Evolutionary conservation across 1,140 invertebrate species (phyloP).

Genomic region (Varroa destructor): DNA sequence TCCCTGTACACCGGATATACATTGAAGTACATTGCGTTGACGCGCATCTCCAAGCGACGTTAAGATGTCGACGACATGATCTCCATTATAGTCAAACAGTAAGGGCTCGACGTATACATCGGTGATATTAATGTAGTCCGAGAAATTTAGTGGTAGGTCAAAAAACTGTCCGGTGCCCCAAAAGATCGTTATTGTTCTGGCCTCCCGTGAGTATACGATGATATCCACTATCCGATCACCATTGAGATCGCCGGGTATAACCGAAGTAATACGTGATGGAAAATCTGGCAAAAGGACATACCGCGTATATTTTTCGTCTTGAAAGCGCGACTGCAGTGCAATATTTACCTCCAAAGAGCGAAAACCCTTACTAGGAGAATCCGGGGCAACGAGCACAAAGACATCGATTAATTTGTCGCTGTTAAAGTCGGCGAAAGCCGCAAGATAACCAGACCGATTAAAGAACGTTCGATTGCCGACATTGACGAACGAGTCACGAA

Average conservation of each 20-base stretch:
- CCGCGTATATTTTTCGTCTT: no score
- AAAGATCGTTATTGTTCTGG: slow-evolving; percentile 32
- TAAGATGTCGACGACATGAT: slow-evolving; percentile 87
- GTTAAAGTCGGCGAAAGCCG: slow-evolving; percentile 91
- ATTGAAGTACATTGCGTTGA: slow-evolving; percentile 37
- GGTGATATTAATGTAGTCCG: slow-evolving; percentile 37
- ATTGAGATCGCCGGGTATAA: slow-evolving; percentile 76
- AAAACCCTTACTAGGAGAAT: no score
- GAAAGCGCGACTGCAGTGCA: no score
- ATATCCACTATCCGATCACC: slow-evolving; percentile 88
- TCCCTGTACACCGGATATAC: slow-evolving; percentile 27
- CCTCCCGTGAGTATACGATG: slow-evolving; percentile 51
- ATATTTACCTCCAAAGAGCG: no score
- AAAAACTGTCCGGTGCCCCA: slow-evolving; percentile 39
- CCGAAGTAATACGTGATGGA: no score
- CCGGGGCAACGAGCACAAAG: slow-evolving; percentile 51
- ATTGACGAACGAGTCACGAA: no score
- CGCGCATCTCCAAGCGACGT: slow-evolving; percentile 45
- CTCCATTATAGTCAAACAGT: slow-evolving; percentile 72
- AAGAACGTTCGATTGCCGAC: no score
- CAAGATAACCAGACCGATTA: slow-evolving; percentile 43
- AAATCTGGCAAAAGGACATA: no score
- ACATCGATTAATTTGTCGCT: slow-evolving; percentile 86
- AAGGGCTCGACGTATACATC: slow-evolving; percentile 63
- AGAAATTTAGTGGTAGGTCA: slow-evolving; percentile 6